phyloP scores from a whole-genome alignment of 2,113 vertebrate species.

The Agelaius phoeniceus region DNA sequence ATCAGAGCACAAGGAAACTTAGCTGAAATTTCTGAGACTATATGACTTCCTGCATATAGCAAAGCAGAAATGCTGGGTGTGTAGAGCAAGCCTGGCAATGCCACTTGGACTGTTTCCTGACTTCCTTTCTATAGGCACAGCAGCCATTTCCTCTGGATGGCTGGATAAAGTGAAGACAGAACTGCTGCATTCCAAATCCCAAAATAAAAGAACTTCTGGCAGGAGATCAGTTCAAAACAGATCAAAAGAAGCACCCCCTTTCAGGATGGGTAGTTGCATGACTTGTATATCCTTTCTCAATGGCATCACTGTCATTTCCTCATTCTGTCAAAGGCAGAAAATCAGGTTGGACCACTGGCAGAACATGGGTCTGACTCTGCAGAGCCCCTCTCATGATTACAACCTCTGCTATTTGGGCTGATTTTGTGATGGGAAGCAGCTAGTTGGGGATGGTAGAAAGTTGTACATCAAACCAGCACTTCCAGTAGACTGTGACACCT shows the following conservation, averaged over 20 bases:
- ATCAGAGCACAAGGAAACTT: neutral
- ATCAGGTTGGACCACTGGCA: neutral
- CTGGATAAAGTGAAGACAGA: neutral
- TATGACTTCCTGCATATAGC: neutral
- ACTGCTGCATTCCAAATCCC: neutral
- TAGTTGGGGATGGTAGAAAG: neutral
- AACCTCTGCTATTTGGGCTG: neutral
- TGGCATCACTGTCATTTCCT: neutral
- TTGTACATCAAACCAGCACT: neutral
- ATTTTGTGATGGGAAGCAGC: neutral
- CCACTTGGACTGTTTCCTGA: neutral
- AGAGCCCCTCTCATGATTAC: neutral
- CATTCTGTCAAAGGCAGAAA: neutral
- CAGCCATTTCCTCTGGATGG: neutral
- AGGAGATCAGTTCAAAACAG: neutral
- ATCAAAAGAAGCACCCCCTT: neutral
- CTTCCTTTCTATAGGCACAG: neutral
- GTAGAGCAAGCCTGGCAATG: neutral
- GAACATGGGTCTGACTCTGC: neutral
- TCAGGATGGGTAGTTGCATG: neutral
- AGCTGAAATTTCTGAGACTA: neutral
- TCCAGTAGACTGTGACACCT: neutral
- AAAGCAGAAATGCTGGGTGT: neutral
- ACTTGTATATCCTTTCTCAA: neutral
- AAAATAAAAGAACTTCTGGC: neutral